A percentile compares a stretch with the other conserved stretches of the same genome.
phyloP scores from a whole-genome alignment of 1,140 invertebrate genomes.

The Hermatobates lingyangjiaoensis region DNA sequence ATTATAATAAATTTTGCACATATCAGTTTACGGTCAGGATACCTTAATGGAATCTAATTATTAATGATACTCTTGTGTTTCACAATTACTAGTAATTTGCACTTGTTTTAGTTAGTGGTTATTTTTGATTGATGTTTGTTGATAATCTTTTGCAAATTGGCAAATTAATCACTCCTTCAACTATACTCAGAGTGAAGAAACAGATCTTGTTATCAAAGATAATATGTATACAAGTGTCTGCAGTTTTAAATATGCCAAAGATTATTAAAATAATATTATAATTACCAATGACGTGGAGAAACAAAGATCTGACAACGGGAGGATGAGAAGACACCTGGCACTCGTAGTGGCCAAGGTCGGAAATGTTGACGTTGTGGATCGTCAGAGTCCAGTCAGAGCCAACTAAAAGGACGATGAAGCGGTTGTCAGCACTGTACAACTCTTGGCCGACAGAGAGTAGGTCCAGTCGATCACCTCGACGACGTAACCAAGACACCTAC shows the following conservation, averaged over 20 bases:
- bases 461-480: constrained; percentile 46
- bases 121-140: too few relatives aligned
- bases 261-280: too few relatives aligned
- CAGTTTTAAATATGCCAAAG: not conserved
- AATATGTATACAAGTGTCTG: not conserved
- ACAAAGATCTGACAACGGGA: constrained; percentile 62
- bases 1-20: too few relatives aligned
- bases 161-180: too few relatives aligned
- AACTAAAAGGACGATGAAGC: constrained; percentile 13
- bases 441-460: constrained; percentile 54
- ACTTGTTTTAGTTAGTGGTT: too few relatives aligned
- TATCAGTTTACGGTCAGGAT: too few relatives aligned
- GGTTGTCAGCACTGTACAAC: constrained; percentile 49
- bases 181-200: not conserved
- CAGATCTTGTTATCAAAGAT: not conserved
- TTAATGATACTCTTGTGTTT: too few relatives aligned
- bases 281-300: constrained; percentile 67
- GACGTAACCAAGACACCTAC: constrained; percentile 56
- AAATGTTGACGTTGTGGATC: constrained; percentile 58
- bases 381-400: constrained; percentile 57
- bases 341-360: constrained; percentile 64
- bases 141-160: too few relatives aligned
- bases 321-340: constrained; percentile 77
- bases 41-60: too few relatives aligned
- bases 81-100: too few relatives aligned